Conservation (phyloP, 2,888 invertebrate species). For the Sinodicranocentrus sp. region DNA sequence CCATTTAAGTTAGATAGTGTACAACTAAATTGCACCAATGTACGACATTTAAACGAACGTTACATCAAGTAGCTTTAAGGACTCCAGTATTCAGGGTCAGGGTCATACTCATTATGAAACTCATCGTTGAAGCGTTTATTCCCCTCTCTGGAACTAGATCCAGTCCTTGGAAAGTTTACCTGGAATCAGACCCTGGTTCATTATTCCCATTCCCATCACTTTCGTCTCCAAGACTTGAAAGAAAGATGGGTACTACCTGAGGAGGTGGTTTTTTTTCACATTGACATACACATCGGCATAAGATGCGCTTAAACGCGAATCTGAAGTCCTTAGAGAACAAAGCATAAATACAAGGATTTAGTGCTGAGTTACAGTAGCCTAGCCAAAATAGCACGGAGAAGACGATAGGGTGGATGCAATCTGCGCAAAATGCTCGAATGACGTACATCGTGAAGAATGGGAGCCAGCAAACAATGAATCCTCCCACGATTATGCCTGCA, state of each 20-base stretch:
- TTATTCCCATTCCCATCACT: conserved; percentile 76
- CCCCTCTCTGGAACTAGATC: conserved; percentile 67
- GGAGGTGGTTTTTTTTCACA: conserved; percentile 77
- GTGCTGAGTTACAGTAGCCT: conserved; percentile 94
- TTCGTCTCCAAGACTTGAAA: conserved; percentile 77
- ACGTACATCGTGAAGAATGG: conserved; percentile 98
- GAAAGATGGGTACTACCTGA: conserved; percentile 76
- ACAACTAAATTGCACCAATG: too few relatives aligned
- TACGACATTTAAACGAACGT: neutral
- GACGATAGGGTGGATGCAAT: conserved; percentile 90
- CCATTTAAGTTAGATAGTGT: too few relatives aligned
- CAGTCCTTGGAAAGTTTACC: conserved; percentile 70
- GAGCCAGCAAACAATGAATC: conserved; percentile 97
- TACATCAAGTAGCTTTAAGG: conserved; percentile 30
- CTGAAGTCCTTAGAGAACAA: conserved; percentile 97
- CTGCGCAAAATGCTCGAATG: conserved; percentile 90
- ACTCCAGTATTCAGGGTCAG: conserved; percentile 66
- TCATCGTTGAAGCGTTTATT: conserved; percentile 67
- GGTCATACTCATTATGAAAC: conserved; percentile 63
- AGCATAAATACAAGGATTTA: conserved; percentile 97
- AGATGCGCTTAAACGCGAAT: conserved; percentile 94
- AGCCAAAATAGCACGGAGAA: conserved; percentile 98
- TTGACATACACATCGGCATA: conserved; percentile 89
- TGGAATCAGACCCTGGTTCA: conserved; percentile 75
- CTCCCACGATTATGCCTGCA: conserved; percentile 91